Evolutionary conservation across 1,140 invertebrate species (phyloP).

Genomic region (Drosophila kohkoa): DNA sequence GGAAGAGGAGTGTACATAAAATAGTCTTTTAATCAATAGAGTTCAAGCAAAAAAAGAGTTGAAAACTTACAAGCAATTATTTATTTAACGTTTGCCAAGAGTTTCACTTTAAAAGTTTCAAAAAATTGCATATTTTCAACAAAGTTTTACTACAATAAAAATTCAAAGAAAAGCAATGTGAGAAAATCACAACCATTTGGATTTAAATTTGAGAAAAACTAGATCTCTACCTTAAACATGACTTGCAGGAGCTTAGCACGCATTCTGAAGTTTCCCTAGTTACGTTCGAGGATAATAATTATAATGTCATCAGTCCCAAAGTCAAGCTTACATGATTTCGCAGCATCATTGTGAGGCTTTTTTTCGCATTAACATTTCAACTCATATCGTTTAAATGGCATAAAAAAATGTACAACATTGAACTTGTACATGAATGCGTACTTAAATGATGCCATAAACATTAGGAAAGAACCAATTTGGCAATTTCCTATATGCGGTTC

Average conservation of each 20-base stretch:
- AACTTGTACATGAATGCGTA: conserved; percentile 20
- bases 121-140: too few species aligned
- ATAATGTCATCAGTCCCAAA: conserved; percentile 17
- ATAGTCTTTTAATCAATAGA: too few species aligned
- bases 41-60: too few species aligned
- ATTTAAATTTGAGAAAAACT: background rate
- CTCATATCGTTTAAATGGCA: conserved; percentile 29
- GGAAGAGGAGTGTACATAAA: too few species aligned
- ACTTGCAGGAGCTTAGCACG: background rate
- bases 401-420: conserved; percentile 9
- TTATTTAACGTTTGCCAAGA: too few species aligned
- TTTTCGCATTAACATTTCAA: conserved; percentile 27
- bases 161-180: too few species aligned
- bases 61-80: too few species aligned
- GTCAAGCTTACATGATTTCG: background rate
- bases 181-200: background rate
- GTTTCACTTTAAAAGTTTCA: too few species aligned
- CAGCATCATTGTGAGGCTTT: conserved; percentile 24
- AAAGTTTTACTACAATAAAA: too few species aligned
- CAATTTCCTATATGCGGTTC: conserved; percentile 61
- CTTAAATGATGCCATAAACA: conserved; percentile 66
- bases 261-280: background rate
- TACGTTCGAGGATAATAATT: conserved; percentile 8
- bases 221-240: background rate
- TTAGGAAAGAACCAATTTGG: conserved; percentile 74